Conservation (phyloP, 2,113 vertebrate species). For the Cacatua alba region DNA sequence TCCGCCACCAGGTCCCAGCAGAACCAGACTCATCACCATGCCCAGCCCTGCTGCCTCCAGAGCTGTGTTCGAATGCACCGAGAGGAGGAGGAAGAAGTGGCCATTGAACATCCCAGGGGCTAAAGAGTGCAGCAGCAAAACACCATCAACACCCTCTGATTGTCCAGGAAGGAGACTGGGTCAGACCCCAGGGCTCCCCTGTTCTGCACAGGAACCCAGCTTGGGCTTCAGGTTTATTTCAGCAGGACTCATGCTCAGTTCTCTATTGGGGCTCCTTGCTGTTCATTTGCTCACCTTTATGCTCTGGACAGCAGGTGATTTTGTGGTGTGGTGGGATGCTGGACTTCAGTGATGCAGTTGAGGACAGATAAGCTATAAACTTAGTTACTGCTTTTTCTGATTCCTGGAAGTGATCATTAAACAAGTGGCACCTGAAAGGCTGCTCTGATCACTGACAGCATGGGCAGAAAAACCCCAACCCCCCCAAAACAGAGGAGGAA, state of each 20-base stretch:
- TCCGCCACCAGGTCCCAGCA: background rate
- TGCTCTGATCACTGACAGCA: background rate
- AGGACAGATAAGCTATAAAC: background rate
- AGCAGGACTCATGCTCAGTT: background rate
- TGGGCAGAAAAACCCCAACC: background rate
- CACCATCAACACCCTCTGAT: background rate
- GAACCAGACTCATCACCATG: background rate
- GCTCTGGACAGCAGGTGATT: background rate
- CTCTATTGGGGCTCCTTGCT: background rate
- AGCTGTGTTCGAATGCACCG: background rate
- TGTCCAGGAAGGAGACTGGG: background rate
- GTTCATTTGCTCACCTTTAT: background rate
- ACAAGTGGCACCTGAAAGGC: background rate
- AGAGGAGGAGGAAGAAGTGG: background rate
- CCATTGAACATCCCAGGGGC: background rate
- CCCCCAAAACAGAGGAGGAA: background rate
- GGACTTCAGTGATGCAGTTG: background rate
- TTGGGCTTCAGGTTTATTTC: background rate
- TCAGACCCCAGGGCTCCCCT: background rate
- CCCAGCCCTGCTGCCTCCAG: background rate
- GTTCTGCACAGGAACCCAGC: background rate
- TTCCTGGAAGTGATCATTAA: background rate
- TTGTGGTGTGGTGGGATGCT: background rate
- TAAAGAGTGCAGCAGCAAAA: background rate
- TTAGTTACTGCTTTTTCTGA: background rate